Base-by-base conservation (phyloP, 1,140 invertebrate species). In the Archivesica marissinica region DNA sequence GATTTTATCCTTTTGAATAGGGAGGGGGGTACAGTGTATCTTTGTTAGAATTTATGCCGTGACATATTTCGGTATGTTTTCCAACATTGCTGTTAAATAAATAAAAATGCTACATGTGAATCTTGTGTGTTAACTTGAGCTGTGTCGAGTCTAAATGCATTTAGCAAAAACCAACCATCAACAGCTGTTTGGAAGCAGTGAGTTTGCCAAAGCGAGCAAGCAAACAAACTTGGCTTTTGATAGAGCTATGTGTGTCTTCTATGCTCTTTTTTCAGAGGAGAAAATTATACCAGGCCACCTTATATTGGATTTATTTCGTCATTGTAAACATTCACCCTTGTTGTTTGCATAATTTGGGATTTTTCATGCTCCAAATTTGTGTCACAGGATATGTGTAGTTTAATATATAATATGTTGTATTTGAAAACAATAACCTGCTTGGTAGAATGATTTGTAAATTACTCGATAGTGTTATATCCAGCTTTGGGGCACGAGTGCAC, bases 191-290 rank as follows among this genome's bases (percentile, higher is more conserved):
- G 3, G 7, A 35, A 35, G 25, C 54, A 59, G 33, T 64, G 20
- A 64, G 38, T 30, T 64, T 64, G 28, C 33, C 7, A 35, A 64
- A 64, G n/a, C n/a, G n/a, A n/a, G n/a, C n/a, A n/a, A 33, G 38
- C 2, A 25, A 35, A 13, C 28, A 72, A 52, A 47, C 15, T 9
- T 47, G 41, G 68, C 68, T 72, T 72, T 72, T 72, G 41, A 72
- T 72, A 72, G 68, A 23, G 68, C 68, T 72, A 72, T 72, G 28
- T 72, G 68, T 72, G 50, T 72, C 68, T 44, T 72, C 30, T 72
- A 50, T 33, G 9, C 54, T 64, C 28, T 59, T 64, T 72, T 78
- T 78, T 78, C 76, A 78, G 76, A 78, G 76, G 76, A 78, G 76
- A 78, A 78, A 78, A 78, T 78, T 78, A 64, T 78, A 47, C 59